These are phyloP conservation scores for Clostera curtula DNA, from an alignment of 2,888 invertebrate genomes.

Conservation along the genomic window DNA sequence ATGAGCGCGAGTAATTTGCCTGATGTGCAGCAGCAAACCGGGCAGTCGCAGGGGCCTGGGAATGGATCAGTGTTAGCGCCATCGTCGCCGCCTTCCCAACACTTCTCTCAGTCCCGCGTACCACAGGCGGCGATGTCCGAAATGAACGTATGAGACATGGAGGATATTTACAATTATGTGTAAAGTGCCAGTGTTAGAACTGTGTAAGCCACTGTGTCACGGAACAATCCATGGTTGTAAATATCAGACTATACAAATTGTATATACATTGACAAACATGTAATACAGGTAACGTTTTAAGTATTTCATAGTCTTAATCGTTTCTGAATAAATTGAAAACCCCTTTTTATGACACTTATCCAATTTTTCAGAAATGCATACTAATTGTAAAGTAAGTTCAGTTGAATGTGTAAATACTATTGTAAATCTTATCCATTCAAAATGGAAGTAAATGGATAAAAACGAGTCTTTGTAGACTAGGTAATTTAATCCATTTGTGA, in stretches of 20 bases:
- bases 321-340: constrained; percentile 20
- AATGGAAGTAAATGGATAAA: constrained; percentile 16
- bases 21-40: constrained; percentile 68
- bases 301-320: constrained; percentile 26
- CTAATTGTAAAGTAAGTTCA: constrained; percentile 11
- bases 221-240: constrained; percentile 62
- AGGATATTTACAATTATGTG: constrained; percentile 75
- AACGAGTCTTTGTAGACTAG: constrained; percentile 1
- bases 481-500: not conserved
- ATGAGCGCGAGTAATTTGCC: constrained; percentile 61
- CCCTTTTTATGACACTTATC: constrained; percentile 13
- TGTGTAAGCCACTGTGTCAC: constrained; percentile 44
- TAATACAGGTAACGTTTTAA: constrained; percentile 40
- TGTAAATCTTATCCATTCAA: constrained; percentile 13
- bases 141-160: constrained; percentile 89
- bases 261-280: constrained; percentile 40
- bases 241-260: constrained; percentile 43
- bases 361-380: constrained; percentile 14
- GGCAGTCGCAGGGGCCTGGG: constrained; percentile 55
- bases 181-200: constrained; percentile 47
- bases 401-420: constrained; percentile 21
- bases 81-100: constrained; percentile 58
- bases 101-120: constrained; percentile 73
- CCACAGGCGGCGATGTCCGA: constrained; percentile 90
- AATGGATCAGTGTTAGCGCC: constrained; percentile 49